Evolutionary conservation across 2,888 invertebrate species (phyloP).

Genomic region (Sepiola atlantica): DNA sequence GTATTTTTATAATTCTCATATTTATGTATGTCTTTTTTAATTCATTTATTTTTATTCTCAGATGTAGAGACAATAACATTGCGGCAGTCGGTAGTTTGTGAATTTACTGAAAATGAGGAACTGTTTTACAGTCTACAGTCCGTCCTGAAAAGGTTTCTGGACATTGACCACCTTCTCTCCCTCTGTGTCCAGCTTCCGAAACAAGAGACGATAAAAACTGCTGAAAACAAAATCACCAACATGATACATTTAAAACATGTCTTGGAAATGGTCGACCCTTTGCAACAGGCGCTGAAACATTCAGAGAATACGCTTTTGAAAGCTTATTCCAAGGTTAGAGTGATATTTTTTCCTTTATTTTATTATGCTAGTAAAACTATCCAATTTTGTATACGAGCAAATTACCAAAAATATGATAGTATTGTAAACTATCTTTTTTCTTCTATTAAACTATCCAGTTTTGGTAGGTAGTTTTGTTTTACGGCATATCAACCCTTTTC

Average conservation of each 20-base stretch:
- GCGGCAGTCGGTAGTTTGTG: conserved; percentile 85
- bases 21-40: background rate
- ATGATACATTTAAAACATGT: conserved; percentile 85
- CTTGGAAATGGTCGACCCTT: conserved; percentile 82
- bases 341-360: background rate
- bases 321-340: conserved; percentile 79
- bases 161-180: conserved; percentile 86
- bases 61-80: conserved; percentile 81
- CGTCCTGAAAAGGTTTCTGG: conserved; percentile 78
- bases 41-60: conserved; percentile 50
- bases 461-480: too few relatives aligned
- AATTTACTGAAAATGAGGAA: conserved; percentile 82
- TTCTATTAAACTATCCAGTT: too few relatives aligned
- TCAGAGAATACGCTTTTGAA: conserved; percentile 79
- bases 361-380: too few relatives aligned
- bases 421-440: too few relatives aligned
- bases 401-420: too few relatives aligned
- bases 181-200: conserved; percentile 70
- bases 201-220: conserved; percentile 77
- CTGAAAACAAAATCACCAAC: conserved; percentile 87
- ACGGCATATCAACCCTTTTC: too few relatives aligned
- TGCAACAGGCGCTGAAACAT: conserved; percentile 79
- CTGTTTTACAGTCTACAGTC: conserved; percentile 80
- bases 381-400: too few relatives aligned
- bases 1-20: background rate